Evolutionary conservation across 2,888 invertebrate genomes (phyloP).

Genomic region (Stratiomys singularior): DNA sequence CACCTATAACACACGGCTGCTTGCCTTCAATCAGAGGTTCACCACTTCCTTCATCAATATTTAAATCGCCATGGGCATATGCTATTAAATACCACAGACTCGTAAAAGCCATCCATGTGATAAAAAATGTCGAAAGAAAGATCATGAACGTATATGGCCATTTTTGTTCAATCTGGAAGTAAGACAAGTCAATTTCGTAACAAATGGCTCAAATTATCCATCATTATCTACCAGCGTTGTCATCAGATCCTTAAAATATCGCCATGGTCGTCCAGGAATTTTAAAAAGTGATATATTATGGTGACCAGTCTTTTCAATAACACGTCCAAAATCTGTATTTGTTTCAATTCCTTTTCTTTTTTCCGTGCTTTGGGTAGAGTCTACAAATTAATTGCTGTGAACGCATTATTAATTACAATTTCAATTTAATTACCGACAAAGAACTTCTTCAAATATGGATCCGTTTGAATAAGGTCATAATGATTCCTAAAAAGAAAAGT

Average conservation of each 20-base stretch:
- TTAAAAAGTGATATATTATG: conserved; percentile 61
- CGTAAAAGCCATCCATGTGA: conserved; percentile 84
- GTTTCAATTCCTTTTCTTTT: not conserved
- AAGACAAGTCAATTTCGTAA: no score
- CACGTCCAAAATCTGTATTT: conserved; percentile 52
- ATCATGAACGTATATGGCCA: conserved; percentile 93
- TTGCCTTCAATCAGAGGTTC: conserved; percentile 65
- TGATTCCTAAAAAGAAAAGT: conserved; percentile 12
- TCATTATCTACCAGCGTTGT: conserved; percentile 85
- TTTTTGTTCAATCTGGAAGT: conserved; percentile 74
- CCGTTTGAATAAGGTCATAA: conserved; percentile 6
- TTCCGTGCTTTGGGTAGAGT: not conserved
- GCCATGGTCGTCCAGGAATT: conserved; percentile 73
- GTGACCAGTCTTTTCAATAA: conserved; percentile 62
- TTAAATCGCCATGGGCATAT: conserved; percentile 81
- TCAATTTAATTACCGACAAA: not conserved
- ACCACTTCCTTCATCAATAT: conserved; percentile 68
- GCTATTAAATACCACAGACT: conserved; percentile 81
- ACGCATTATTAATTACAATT: not conserved
- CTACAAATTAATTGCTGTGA: not conserved
- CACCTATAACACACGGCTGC: conserved; percentile 70
- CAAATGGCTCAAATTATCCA: not conserved
- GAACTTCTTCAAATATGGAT: not conserved
- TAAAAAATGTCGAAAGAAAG: conserved; percentile 85
- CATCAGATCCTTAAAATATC: conserved; percentile 84